Percentiles rank a stretch among this genome's conserved stretches.
Conservation (phyloP, 2,113 vertebrate genomes). For the Cercopithecus mona region DNA sequence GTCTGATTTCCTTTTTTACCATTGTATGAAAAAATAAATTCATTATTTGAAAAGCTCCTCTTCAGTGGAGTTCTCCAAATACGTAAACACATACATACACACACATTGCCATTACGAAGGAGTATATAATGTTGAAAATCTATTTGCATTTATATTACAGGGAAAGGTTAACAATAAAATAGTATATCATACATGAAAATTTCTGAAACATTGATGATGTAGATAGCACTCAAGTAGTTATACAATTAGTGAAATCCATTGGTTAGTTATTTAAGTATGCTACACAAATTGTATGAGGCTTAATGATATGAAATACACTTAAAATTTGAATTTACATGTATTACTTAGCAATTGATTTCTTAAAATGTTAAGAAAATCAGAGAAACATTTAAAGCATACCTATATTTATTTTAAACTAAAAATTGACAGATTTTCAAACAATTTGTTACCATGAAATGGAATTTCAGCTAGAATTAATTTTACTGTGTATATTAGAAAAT, state of each 20-base stretch:
- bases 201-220: background rate
- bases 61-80: background rate
- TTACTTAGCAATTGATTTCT: background rate
- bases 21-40: conserved; percentile 28
- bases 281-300: background rate
- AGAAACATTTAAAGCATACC: background rate
- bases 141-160: background rate
- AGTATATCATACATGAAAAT: background rate
- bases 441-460: background rate
- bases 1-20: background rate
- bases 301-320: background rate
- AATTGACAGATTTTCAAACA: background rate
- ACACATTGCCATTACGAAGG: background rate
- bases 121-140: background rate
- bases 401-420: background rate
- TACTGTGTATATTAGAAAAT: background rate
- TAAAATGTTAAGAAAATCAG: background rate
- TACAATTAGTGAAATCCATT: background rate
- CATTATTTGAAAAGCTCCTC: background rate
- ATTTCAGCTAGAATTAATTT: background rate
- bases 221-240: background rate
- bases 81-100: background rate
- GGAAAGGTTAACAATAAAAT: background rate
- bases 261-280: background rate
- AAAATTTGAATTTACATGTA: background rate